Evolutionary conservation across 2,888 invertebrate species (phyloP), one percentile per base, ranked within the genome.

Genomic region (Halocaridina rubra): DNA sequence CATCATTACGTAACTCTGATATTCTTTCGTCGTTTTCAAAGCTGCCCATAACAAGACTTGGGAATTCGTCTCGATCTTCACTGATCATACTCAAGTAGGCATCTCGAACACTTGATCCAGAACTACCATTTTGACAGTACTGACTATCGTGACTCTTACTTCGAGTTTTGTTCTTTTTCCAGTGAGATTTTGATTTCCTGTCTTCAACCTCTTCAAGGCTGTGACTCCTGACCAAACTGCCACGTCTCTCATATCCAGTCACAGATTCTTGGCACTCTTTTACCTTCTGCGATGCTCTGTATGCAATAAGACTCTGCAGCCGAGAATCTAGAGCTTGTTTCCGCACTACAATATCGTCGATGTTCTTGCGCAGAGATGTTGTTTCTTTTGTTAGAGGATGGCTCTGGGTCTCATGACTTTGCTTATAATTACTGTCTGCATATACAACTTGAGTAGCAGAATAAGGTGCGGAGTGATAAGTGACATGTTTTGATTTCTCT

Each of bases 361-460:
- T 88, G 16, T 86, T 81, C 22, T 81, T 84, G 33, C 88, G 75
- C 22, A 88, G 53, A 46, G 86, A 80, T 22, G 76, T 67, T 4
- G 88, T 80, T 77, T 88, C 84, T 33, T 67, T 84, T 24, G 78
- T 78, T 22, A 86, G 27, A 24, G 86, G 84, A 72, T 86, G 80
- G 30, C 71, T 64, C 29, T 29, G 29, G 22, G 2, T 27, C 22
- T 72, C 72, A 7, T 84, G 77, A 13, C 27, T 27, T 13, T 78
- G 82, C 29, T 53, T 16, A 53, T 1, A n/a, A n/a, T n/a, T n/a
- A n/a, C n/a, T n/a, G n/a, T n/a, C n/a, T n/a, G n/a, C n/a, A n/a
- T n/a, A n/a, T n/a, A n/a, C n/a, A n/a, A n/a, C n/a, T n/a, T n/a
- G n/a, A n/a, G n/a, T n/a, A n/a, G n/a, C n/a, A n/a, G n/a, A n/a